phyloP scores from a whole-genome alignment of 2,113 vertebrate genomes.

The Tetraodon nigroviridis region DNA sequence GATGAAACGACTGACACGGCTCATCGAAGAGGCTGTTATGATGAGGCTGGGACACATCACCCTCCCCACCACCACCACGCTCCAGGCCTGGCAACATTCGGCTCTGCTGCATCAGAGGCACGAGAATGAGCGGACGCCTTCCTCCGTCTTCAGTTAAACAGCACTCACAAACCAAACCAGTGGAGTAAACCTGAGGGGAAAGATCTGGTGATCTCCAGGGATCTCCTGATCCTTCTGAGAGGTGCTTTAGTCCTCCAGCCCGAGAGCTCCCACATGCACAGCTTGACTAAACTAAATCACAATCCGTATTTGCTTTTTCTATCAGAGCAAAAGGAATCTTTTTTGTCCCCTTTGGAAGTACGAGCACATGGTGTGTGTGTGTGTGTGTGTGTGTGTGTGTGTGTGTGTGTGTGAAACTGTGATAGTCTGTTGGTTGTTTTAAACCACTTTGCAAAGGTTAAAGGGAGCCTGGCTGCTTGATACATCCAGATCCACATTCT shows the following conservation, averaged over 20 bases:
- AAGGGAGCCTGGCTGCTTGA: background rate
- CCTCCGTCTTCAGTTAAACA: too few species aligned
- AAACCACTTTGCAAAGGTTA: background rate
- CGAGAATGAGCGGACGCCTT: too few species aligned
- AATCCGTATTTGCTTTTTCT: background rate
- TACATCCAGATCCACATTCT: slow-evolving; percentile 1
- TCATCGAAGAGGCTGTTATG: background rate
- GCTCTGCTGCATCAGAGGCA: slow-evolving; percentile 4
- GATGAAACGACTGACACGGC: background rate
- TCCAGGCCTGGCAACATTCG: slow-evolving; percentile 26
- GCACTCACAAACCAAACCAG: too few species aligned
- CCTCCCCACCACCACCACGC: slow-evolving; percentile 3
- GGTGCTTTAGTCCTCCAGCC: too few species aligned
- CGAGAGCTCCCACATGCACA: background rate
- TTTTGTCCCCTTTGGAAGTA: background rate
- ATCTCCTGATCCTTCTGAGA: background rate
- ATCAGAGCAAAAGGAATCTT: background rate
- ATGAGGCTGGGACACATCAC: background rate
- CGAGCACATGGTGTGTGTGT: background rate
- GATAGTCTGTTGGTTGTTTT: background rate
- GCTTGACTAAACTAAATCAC: too few species aligned
- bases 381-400: background rate
- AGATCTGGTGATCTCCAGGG: too few species aligned
- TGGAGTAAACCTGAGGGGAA: too few species aligned
- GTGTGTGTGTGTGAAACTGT: background rate